A percentile compares a stretch with the other conserved stretches of the same genome.
These are phyloP conservation scores for Scaptomyza cyrtandrae DNA, from an alignment of 2,888 invertebrate genomes.

Conservation along the genomic window DNA sequence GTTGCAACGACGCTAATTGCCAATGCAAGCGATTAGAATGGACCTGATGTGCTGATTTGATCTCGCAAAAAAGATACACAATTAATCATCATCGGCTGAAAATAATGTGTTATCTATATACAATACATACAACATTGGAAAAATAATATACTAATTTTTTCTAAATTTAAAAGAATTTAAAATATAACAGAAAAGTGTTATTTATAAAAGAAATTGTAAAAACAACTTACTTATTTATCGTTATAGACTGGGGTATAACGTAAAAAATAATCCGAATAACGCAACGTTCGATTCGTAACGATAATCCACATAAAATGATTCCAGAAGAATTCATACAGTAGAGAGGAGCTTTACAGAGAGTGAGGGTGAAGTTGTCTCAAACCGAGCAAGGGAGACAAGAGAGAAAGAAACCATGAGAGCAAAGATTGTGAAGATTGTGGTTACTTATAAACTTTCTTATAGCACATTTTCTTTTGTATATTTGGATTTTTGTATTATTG, in stretches of 20 bases:
- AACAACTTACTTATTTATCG: slow-evolving; percentile 78
- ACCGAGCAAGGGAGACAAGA: slow-evolving; percentile 7
- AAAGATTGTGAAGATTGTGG: slow-evolving; percentile 44
- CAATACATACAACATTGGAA: neutral
- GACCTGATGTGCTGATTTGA: slow-evolving; percentile 3
- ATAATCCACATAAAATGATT: slow-evolving; percentile 78
- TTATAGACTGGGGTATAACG: slow-evolving; percentile 79
- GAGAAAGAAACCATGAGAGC: slow-evolving; percentile 20
- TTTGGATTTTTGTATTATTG: slow-evolving; percentile 48
- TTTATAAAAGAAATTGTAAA: neutral
- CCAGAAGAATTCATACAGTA: slow-evolving; percentile 73
- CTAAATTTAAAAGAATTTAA: too few relatives aligned
- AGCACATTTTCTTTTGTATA: slow-evolving; percentile 49
- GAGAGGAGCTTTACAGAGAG: slow-evolving; percentile 30
- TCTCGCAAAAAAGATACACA: neutral
- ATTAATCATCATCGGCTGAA: slow-evolving; percentile 32
- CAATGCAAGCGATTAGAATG: slow-evolving; percentile 31
- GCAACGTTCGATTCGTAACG: slow-evolving; percentile 39
- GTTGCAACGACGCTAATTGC: slow-evolving; percentile 35
- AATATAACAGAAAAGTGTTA: too few relatives aligned
- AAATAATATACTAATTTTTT: too few relatives aligned
- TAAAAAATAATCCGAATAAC: slow-evolving; percentile 80
- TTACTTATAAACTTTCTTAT: slow-evolving; percentile 50
- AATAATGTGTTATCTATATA: slow-evolving; percentile 3
- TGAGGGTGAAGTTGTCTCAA: neutral